phyloP scores from a whole-genome alignment of 2,113 vertebrate species.

The Pavo muticus region DNA sequence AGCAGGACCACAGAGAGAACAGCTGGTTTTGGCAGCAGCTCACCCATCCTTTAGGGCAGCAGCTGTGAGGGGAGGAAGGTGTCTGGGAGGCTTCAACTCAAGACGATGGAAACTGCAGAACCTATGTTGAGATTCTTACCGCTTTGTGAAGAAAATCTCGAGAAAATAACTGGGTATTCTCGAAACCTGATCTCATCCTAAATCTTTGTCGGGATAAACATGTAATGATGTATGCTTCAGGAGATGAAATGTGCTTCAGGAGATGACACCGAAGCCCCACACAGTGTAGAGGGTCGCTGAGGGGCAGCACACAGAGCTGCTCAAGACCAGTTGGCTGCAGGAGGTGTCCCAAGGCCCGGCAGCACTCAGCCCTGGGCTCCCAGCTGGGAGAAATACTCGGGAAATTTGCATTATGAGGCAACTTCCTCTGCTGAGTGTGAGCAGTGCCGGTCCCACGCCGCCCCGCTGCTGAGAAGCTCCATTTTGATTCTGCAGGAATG shows the following conservation, averaged over 20 bases:
- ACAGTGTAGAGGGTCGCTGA: neutral
- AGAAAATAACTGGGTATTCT: neutral
- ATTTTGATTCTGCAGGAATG: slow-evolving; percentile 69
- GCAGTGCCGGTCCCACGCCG: slow-evolving; percentile 21
- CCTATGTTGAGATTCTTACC: neutral
- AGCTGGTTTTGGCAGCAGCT: neutral
- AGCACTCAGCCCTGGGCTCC: neutral
- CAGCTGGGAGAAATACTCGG: neutral
- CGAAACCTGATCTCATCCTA: neutral
- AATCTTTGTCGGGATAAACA: neutral
- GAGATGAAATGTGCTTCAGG: neutral
- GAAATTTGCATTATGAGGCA: slow-evolving; percentile 41
- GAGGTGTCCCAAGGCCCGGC: neutral
- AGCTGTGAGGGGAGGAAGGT: neutral
- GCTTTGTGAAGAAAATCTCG: neutral
- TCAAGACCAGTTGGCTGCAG: neutral
- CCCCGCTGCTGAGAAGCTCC: slow-evolving; percentile 48
- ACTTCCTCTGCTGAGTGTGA: slow-evolving; percentile 18
- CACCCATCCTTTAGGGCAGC: neutral
- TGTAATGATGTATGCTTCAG: neutral
- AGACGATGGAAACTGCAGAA: neutral
- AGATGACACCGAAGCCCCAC: neutral
- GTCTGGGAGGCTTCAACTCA: neutral
- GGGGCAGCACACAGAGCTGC: accelerated
- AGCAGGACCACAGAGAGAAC: neutral